A percentile compares a stretch with the other conserved stretches of the same genome.
Conservation (phyloP, 2,888 invertebrate genomes). For the Drosophila eohydei region DNA sequence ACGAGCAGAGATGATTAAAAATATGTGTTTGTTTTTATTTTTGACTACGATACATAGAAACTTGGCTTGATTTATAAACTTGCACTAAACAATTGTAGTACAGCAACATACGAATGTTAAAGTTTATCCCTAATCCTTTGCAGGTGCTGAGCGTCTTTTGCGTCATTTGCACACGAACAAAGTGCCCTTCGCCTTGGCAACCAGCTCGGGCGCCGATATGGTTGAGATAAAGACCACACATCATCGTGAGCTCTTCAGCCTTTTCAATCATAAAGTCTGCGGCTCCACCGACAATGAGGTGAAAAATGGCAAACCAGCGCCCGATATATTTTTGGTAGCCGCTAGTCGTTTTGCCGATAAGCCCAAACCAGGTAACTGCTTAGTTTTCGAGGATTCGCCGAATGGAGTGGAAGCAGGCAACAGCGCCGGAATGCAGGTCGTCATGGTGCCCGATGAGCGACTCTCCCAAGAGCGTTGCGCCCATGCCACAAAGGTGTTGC, state of each 20-base stretch:
- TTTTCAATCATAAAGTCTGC: slow-evolving; percentile 92
- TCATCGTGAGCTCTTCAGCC: slow-evolving; percentile 88
- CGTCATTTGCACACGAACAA: slow-evolving; percentile 90
- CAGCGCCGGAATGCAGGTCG: slow-evolving; percentile 93
- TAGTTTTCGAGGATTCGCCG: slow-evolving; percentile 97
- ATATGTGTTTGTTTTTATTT: background rate
- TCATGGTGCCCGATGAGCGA: slow-evolving; percentile 91
- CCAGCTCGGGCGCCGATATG: slow-evolving; percentile 91
- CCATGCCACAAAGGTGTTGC: slow-evolving; percentile 89
- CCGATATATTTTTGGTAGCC: slow-evolving; percentile 93
- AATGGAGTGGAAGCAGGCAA: slow-evolving; percentile 93
- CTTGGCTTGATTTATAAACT: background rate
- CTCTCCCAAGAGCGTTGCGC: slow-evolving; percentile 85
- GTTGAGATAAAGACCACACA: slow-evolving; percentile 89
- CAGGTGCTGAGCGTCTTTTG: slow-evolving; percentile 92
- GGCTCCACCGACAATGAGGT: slow-evolving; percentile 94
- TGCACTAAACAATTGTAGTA: background rate
- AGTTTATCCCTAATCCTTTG: slow-evolving; percentile 60
- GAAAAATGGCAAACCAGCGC: slow-evolving; percentile 93
- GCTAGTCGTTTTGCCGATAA: slow-evolving; percentile 90
- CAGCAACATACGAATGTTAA: background rate
- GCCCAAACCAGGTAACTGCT: slow-evolving; percentile 87
- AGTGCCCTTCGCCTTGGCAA: slow-evolving; percentile 94
- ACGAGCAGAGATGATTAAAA: background rate
- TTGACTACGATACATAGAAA: background rate